Base-by-base conservation (phyloP, 2,797 vertebrate genomes). In the Trachurus trachurus region DNA sequence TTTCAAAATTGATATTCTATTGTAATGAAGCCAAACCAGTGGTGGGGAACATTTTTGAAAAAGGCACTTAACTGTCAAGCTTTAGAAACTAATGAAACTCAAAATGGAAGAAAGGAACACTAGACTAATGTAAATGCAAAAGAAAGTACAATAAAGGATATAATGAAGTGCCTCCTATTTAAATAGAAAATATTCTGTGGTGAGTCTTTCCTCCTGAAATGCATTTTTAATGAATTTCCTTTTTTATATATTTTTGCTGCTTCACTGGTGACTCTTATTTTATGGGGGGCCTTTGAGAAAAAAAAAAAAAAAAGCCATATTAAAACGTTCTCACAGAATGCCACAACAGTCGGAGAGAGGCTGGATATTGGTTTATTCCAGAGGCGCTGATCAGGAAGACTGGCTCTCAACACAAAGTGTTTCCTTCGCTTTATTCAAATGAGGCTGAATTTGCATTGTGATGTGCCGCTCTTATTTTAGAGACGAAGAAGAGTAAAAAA, bases 361-460 rank as follows among this genome's bases (percentile, higher is more conserved):
- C 96, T 98, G 97, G 97, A 98, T 98, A 99, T 99, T 98, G 98
- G 98, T 98, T 99, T 98, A 99, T 99, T 99, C 97, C 97, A 99
- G 97, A 97, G 94, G 97, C 98, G 97, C 96, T 99, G 98, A 99
- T 99, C 98, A 99, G 98, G 98, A 99, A 99, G 98, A 99, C 97
- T 98, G 97, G 96, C 97, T 99, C 96, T 98, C 98, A 98, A 98
- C 97, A 98, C 97, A 98, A 97, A 98, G 97, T 98, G 97, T 97
- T 97, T 98, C 97, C 97, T 97, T 96, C 95, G 95, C 96, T 98
- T 98, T 98, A 99, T 99, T 98, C 97, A 99, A 99, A 99, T 99
- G 97, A 99, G 97, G 95, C 96, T 96, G 97, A 97, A 99, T 99
- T 99, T 99, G 98, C 98, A 99, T 99, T 98, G 97, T 98, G 97